Evolutionary conservation across 2,888 invertebrate species (phyloP), one percentile per base, ranked within the genome.

Genomic region (Parnassius orleans): DNA sequence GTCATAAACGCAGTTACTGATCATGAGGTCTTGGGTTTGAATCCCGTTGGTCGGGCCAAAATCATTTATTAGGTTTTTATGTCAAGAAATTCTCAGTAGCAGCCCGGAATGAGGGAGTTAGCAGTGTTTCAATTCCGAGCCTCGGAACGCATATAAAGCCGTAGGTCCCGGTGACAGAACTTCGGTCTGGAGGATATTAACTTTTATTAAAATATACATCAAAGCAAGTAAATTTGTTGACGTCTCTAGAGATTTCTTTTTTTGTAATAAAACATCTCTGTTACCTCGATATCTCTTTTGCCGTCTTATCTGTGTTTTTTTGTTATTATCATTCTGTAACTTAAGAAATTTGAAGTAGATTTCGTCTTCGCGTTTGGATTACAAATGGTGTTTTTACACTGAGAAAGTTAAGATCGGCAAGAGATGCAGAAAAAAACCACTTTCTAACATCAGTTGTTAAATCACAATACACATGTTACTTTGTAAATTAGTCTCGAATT

Each of bases 251-350:
- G 41, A 50, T 42, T 53, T 53, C 12, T 10, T 14, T 3, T 7
- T 47, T 53, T 59, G 11, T 19, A 7, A 3, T 14, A 53, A 33
- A 47, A 47, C 15, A 56, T 57, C 42, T 57, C 10, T 15, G 53
- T 53, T 41, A 53, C 53, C 15, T 43, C 42, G 10, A 46, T 9
- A 12, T 53, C 52, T 41, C 56, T 71, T 71, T 51, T 47, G 51
- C 51, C 60, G 57, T 47, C 58, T 11, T 14, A 41, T 50, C 33
- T 9, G 1, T 10, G 0, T 54, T 48, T 53, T 47, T 41, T 56
- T 57, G 19, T 59, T 44, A 11, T 7, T 48, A 7, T 33, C 33
- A 33, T 5, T 33, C 33, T 33, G 33, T 33, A 33, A 33, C 33
- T 47, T n/a, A 47, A 19, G 12, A 58, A 41, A 50, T 53, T 54